A percentile compares a stretch with the other conserved stretches of the same genome.
These are phyloP conservation scores for Gymnosoma rotundatum DNA, from an alignment of 2,888 invertebrate species.

Conservation along the genomic window DNA sequence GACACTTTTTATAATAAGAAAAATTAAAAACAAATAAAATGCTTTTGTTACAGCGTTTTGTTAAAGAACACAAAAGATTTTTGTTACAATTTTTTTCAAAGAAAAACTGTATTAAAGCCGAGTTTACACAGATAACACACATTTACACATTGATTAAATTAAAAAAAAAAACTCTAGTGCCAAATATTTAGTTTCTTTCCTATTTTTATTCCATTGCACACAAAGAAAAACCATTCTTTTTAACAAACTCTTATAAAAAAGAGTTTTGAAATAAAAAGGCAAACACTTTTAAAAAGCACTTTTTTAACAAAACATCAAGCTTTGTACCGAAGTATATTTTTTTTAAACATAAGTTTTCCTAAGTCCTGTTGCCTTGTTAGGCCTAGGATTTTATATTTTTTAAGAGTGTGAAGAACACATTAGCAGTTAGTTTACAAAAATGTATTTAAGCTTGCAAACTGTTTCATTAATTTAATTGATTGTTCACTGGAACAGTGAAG, in stretches of 20 bases:
- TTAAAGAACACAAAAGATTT: slow-evolving; percentile 17
- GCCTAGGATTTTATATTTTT: too few species aligned
- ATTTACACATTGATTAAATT: neutral
- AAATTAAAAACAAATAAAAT: neutral
- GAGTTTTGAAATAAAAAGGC: slow-evolving; percentile 51
- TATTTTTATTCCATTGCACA: neutral
- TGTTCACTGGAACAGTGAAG: too few species aligned
- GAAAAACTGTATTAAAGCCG: slow-evolving; percentile 70
- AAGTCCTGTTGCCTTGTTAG: too few species aligned
- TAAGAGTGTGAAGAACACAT: too few species aligned
- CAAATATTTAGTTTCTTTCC: slow-evolving; percentile 45
- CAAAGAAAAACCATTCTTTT: slow-evolving; percentile 33
- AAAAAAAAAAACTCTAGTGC: slow-evolving; percentile 29
- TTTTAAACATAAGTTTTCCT: too few species aligned
- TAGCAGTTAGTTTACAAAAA: too few species aligned
- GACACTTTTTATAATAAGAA: slow-evolving; percentile 59
- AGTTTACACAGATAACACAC: slow-evolving; percentile 38
- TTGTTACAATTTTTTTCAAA: slow-evolving; percentile 58
- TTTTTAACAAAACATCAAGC: too few species aligned
- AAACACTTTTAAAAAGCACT: slow-evolving; percentile 6
- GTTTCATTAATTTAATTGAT: too few species aligned
- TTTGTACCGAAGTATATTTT: too few species aligned
- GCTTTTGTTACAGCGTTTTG: slow-evolving; percentile 8
- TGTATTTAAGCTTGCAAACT: too few species aligned
- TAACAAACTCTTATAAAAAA: slow-evolving; percentile 62